These are phyloP conservation scores for Sitta carolinensis DNA, from an alignment of 2,797 vertebrate genomes.

Conservation along the genomic window DNA sequence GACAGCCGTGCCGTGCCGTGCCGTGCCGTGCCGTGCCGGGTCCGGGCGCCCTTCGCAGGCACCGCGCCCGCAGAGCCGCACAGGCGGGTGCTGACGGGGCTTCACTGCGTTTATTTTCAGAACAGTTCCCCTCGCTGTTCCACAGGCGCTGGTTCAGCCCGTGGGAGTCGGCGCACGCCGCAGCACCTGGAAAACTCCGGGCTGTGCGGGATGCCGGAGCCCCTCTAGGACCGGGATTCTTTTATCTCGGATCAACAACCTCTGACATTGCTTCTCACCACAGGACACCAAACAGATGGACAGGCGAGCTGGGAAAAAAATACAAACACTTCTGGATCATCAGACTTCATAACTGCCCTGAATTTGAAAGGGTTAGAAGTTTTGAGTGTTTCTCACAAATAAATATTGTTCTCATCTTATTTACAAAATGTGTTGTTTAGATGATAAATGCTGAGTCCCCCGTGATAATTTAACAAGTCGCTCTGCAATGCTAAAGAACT, in stretches of 20 bases:
- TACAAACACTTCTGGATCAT: not conserved
- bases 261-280: not conserved
- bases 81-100: too few species aligned
- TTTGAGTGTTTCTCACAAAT: not conserved
- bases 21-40: too few species aligned
- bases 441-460: not conserved
- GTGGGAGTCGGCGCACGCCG: not conserved
- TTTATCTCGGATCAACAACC: not conserved
- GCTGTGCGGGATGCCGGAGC: rapidly evolving
- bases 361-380: not conserved
- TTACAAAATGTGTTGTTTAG: not conserved
- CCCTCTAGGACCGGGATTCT: not conserved
- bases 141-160: not conserved
- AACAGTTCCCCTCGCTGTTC: not conserved
- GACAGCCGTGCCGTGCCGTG: too few species aligned
- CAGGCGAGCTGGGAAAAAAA: not conserved
- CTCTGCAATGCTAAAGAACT: not conserved
- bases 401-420: not conserved
- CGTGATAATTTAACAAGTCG: rapidly evolving
- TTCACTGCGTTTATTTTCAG: not conserved
- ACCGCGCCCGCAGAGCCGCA: too few species aligned
- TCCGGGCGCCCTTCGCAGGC: too few species aligned
- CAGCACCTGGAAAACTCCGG: not conserved
- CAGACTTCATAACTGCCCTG: not conserved
- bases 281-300: not conserved